Base-by-base conservation (phyloP, 2,113 vertebrate species). In the Platysteira castanea region DNA sequence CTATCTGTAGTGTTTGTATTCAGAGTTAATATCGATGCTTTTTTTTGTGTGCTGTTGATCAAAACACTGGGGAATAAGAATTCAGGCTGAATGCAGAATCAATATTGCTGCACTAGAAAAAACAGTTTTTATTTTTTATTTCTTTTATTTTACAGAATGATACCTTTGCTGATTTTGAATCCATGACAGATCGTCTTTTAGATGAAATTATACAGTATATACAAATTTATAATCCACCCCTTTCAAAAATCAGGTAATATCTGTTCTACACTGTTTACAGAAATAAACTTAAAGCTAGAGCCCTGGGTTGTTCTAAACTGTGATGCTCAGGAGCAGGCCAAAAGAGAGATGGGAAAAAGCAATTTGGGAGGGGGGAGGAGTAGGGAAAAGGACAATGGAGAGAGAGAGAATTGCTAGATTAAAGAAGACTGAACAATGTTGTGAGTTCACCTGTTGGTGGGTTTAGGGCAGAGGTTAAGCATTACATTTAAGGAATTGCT, bases 141-240 rank as follows among this genome's bases (percentile, higher is more conserved):
- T 76, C 94, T 96, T 97, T 96, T 82, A 87, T 97, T 96, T 94
- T 97, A 86, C 98, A 99, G 99, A 99, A 99, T 98, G 99, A 99
- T 97, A 99, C 99, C 57, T 99, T 99, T 98, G 99, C 99, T 96
- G 99, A 99, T 98, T 99, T 99, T 98, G 99, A 99, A 97, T 99
- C 99, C 81, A 99, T 99, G 99, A 99, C 99, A 24, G 99, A 99
- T 97, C 98, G 99, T 50, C 98, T 99, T 94, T 97, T 99, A 97
- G 99, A 99, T 98, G 99, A 99, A 98, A 99, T 99, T 93, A 98
- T 99, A 94, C 99, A 99, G 41, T 99, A 99, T 97, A 99, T 99
- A 97, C 99, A 99, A 95, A 99, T 99, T 97, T 99, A 99, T 98
- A 99, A 99, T 96, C 98, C 99, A 91, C 98, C 99, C 28, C 97